phyloP scores from a whole-genome alignment of 2,888 invertebrate genomes.

The Calliphora vomitoria region DNA sequence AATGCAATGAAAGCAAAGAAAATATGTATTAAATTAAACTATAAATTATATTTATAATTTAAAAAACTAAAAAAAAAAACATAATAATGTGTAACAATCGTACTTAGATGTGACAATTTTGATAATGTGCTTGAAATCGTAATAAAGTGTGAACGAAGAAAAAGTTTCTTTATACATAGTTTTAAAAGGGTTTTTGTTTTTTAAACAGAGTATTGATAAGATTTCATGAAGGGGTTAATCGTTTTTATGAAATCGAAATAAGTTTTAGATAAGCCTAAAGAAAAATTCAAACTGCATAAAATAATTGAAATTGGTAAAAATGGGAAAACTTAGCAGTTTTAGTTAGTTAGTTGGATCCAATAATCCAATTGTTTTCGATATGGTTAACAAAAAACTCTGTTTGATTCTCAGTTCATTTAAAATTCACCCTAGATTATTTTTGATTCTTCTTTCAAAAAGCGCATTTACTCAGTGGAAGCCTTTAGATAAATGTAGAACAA shows the following conservation, averaged over 20 bases:
- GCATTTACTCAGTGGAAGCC: too few species aligned
- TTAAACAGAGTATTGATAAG: conserved; percentile 20
- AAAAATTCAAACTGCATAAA: background rate
- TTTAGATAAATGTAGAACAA: too few species aligned
- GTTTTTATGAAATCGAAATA: background rate
- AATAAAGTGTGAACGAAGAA: conserved; percentile 4
- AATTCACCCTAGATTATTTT: too few species aligned
- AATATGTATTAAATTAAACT: conserved; percentile 45
- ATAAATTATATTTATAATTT: conserved; percentile 47
- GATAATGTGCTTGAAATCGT: conserved; percentile 21
- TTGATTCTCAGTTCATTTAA: too few species aligned
- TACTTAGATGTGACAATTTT: conserved; percentile 44
- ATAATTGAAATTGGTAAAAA: background rate
- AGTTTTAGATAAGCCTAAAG: conserved; percentile 27
- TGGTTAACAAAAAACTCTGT: too few species aligned
- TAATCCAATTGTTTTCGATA: too few species aligned
- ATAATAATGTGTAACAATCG: conserved; percentile 6
- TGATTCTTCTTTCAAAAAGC: too few species aligned
- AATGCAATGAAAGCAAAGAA: conserved; percentile 1
- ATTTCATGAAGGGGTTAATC: conserved; percentile 28
- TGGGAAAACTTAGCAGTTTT: background rate
- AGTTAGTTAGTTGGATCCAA: too few species aligned
- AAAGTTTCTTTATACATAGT: background rate
- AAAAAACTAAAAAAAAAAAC: conserved; percentile 8
- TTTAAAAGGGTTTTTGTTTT: background rate